Percentiles rank a stretch among this genome's conserved stretches.
phyloP scores from a whole-genome alignment of 2,888 invertebrate species.

The Chelonus formosanus region DNA sequence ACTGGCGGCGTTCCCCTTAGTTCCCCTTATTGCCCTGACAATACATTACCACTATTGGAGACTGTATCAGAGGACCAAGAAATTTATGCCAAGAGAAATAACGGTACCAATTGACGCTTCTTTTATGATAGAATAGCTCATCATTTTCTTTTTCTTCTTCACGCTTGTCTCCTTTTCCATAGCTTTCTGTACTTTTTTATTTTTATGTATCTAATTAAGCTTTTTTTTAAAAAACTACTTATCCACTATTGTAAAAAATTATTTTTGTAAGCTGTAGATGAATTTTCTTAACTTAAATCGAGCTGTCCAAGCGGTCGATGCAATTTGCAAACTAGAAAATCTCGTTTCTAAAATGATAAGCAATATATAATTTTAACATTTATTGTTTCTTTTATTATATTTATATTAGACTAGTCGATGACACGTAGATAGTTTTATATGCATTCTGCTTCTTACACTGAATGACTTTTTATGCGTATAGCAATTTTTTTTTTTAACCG shows the following conservation, averaged over 20 bases:
- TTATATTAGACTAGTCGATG: too few species aligned
- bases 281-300: background rate
- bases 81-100: conserved; percentile 62
- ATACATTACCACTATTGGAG: conserved; percentile 70
- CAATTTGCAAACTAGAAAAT: conserved; percentile 34
- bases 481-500: too few species aligned
- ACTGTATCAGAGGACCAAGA: conserved; percentile 77
- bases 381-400: too few species aligned
- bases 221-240: too few species aligned
- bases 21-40: conserved; percentile 69
- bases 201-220: too few species aligned
- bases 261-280: background rate
- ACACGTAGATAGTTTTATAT: too few species aligned
- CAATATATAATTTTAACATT: too few species aligned
- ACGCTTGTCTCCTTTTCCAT: too few species aligned
- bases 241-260: background rate
- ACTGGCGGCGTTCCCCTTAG: conserved; percentile 68
- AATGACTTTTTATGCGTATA: too few species aligned
- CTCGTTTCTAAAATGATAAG: background rate
- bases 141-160: too few species aligned
- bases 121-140: background rate
- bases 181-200: too few species aligned
- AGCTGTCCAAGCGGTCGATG: conserved; percentile 39
- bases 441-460: too few species aligned
- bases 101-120: conserved; percentile 53